phyloP scores from a whole-genome alignment of 2,797 vertebrate species.

The Poecile montanus region DNA sequence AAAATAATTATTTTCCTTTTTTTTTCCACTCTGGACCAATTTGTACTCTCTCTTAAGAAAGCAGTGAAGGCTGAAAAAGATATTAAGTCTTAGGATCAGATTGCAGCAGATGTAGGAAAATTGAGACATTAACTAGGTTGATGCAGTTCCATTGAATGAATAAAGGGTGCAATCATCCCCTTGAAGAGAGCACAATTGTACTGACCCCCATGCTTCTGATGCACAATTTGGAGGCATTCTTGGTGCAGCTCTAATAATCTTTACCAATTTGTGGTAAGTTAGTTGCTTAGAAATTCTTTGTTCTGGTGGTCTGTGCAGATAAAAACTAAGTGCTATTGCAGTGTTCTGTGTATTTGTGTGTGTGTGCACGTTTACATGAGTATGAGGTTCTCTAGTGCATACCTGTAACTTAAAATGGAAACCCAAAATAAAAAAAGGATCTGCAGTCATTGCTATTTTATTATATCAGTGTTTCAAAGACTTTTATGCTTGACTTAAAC shows the following conservation, averaged over 20 bases:
- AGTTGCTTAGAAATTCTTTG: not conserved
- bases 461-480: not conserved
- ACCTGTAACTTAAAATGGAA: not conserved
- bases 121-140: not conserved
- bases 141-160: not conserved
- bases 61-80: not conserved
- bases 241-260: not conserved
- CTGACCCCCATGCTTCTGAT: not conserved
- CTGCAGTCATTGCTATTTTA: not conserved
- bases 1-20: not conserved
- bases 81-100: not conserved
- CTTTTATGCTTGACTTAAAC: not conserved
- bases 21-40: not conserved
- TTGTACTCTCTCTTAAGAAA: not conserved
- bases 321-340: fast-evolving
- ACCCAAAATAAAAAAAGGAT: not conserved
- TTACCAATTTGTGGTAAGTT: not conserved
- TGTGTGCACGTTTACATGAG: not conserved
- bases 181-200: not conserved
- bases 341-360: not conserved
- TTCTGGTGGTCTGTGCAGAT: not conserved
- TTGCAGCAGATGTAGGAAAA: not conserved
- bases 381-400: not conserved
- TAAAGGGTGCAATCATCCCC: not conserved
- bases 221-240: not conserved